Conservation (phyloP, 2,888 invertebrate genomes). For the Agonopterix heracliana region DNA sequence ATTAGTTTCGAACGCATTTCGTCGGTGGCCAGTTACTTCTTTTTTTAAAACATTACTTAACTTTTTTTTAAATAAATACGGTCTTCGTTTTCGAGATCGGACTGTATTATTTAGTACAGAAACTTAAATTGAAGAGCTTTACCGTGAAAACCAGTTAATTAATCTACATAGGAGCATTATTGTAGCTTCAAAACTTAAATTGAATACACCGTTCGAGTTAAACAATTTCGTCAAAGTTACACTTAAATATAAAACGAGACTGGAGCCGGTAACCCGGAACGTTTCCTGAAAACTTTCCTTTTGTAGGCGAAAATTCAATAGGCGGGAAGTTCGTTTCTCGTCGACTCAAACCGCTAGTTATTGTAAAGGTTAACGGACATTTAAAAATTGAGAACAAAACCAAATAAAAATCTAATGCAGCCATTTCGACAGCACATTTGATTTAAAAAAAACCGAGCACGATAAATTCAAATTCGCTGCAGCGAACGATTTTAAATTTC, state of each 20-base stretch:
- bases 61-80: conserved; percentile 5
- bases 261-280: conserved; percentile 52
- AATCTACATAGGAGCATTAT: conserved; percentile 10
- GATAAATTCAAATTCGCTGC: conserved; percentile 26
- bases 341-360: conserved; percentile 35
- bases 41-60: conserved; percentile 46
- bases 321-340: conserved; percentile 49
- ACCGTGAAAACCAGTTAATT: conserved; percentile 5
- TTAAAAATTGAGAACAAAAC: conserved; percentile 19
- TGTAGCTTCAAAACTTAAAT: conserved; percentile 36
- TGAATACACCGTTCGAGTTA: conserved; percentile 39
- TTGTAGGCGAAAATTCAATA: conserved; percentile 65
- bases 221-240: conserved; percentile 55
- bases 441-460: not conserved
- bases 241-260: conserved; percentile 53
- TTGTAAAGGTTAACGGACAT: conserved; percentile 45
- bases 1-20: conserved; percentile 73
- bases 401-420: not conserved
- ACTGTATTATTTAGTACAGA: too few species aligned
- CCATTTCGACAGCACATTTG: not conserved
- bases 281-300: conserved; percentile 68
- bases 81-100: too few species aligned
- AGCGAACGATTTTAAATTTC: conserved; percentile 29
- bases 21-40: conserved; percentile 49
- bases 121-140: too few species aligned